These are phyloP conservation scores for Perca schrenkii DNA, from an alignment of 2,113 vertebrate genomes.

Conservation along the genomic window DNA sequence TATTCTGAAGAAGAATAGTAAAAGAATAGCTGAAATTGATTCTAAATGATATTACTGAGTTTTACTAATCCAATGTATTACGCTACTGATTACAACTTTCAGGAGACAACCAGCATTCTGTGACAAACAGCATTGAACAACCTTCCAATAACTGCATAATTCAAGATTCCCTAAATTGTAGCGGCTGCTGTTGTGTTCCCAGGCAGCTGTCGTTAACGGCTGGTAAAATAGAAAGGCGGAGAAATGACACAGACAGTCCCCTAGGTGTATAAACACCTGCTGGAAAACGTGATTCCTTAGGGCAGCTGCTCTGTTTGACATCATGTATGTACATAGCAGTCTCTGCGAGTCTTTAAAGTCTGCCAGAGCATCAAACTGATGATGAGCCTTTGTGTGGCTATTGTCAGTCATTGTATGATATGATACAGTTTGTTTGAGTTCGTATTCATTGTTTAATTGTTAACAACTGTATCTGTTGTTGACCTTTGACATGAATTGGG, in stretches of 20 bases:
- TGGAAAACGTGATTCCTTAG: slow-evolving; percentile 68
- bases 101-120: background rate
- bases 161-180: slow-evolving; percentile 45
- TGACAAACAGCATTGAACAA: slow-evolving; percentile 37
- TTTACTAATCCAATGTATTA: background rate
- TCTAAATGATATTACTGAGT: background rate
- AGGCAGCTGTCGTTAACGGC: slow-evolving; percentile 69
- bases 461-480: background rate
- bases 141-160: slow-evolving; percentile 20
- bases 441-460: background rate
- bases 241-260: slow-evolving; percentile 65
- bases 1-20: background rate
- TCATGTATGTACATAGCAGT: slow-evolving; percentile 37
- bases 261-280: slow-evolving; percentile 75
- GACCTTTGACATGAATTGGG: background rate
- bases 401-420: background rate
- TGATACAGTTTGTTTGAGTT: background rate
- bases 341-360: background rate
- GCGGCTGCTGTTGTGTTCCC: slow-evolving; percentile 53
- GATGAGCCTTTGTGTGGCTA: too few relatives aligned
- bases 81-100: slow-evolving; percentile 11
- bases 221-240: slow-evolving; percentile 65
- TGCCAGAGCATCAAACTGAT: background rate
- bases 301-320: slow-evolving; percentile 67
- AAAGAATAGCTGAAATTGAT: background rate